These are phyloP conservation scores for Atta cephalotes DNA, from an alignment of 1,140 invertebrate species.

Conservation along the genomic window DNA sequence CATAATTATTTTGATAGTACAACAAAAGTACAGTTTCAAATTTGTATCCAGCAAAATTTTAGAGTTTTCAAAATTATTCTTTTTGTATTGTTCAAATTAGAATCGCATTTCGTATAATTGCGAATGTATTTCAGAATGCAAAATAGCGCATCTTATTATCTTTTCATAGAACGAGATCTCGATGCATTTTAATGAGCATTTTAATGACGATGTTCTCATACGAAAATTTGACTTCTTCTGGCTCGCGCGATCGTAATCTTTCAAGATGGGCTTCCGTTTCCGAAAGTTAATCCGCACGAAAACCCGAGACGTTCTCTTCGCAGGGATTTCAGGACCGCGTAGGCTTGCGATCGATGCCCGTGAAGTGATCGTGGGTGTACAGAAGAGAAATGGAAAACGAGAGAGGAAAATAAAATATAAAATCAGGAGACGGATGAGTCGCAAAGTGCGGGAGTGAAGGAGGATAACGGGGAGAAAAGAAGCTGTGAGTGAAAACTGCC, in stretches of 20 bases:
- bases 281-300: slow-evolving; percentile 69
- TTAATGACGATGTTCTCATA: not conserved
- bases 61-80: no score
- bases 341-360: slow-evolving; percentile 48
- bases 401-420: slow-evolving; percentile 7
- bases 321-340: slow-evolving; percentile 18
- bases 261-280: slow-evolving; percentile 53
- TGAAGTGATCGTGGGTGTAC: slow-evolving; percentile 10
- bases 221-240: slow-evolving; percentile 19
- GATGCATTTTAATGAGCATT: slow-evolving; percentile 4
- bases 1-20: no score
- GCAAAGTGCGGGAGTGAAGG: not conserved
- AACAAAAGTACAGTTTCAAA: no score
- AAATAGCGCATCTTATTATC: not conserved
- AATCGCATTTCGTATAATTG: not conserved
- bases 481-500: slow-evolving; percentile 36
- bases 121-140: not conserved
- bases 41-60: no score
- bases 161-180: not conserved
- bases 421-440: slow-evolving; percentile 30
- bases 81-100: not conserved
- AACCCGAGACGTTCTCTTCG: slow-evolving; percentile 42
- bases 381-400: not conserved
- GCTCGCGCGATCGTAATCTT: slow-evolving; percentile 49
- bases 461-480: not conserved